Evolutionary conservation across 2,888 invertebrate species (phyloP), one percentile per base, ranked within the genome.

Genomic region (Charanyca ferruginea): DNA sequence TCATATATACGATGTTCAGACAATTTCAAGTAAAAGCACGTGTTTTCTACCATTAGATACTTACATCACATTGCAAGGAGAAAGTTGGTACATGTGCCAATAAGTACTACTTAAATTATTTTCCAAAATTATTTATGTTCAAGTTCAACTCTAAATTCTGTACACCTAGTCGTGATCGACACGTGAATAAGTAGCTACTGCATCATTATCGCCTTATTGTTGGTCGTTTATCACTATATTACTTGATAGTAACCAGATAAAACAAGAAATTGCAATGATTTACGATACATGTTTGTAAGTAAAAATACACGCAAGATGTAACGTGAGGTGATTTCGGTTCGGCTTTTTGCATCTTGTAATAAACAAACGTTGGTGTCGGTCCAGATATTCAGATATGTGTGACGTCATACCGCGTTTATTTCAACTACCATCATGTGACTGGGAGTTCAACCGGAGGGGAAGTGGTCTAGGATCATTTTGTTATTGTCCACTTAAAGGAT

Each of bases 61-160:
- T 73, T 62, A 78, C 38, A 62, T 48, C 53, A 77, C 61, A 61
- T 77, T 69, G 53, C 78, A 80, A 81, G 62, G 57, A 44, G 67
- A 71, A 70, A 71, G 75, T 78, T 80, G 67, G 73, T 79, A 44
- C 57, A 54, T 62, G 61, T 64, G 73, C 76, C 75, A 73, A 72
- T 68, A 47, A 61, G 58, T 71, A 67, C 66, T 65, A 77, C n/a
- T n/a, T n/a, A 79, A 84, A 80, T 82, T 83, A 66, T 79, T 66
- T 65, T 41, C 32, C 44, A 57, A 62, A n/a, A 68, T 87, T 81
- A 86, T 73, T 86, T 84, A 84, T 84, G 85, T 83, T 16, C 88
- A 90, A 91, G 91, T 90, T 91, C 90, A 91, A 89, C 90, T 91
- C 62, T 51, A 75, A 54, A 45, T 69, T 68, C 18, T 68, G 35